A percentile compares a stretch with the other conserved stretches of the same genome.
Conservation (phyloP, 1,140 invertebrate genomes). For the Drosophila subobscura region DNA sequence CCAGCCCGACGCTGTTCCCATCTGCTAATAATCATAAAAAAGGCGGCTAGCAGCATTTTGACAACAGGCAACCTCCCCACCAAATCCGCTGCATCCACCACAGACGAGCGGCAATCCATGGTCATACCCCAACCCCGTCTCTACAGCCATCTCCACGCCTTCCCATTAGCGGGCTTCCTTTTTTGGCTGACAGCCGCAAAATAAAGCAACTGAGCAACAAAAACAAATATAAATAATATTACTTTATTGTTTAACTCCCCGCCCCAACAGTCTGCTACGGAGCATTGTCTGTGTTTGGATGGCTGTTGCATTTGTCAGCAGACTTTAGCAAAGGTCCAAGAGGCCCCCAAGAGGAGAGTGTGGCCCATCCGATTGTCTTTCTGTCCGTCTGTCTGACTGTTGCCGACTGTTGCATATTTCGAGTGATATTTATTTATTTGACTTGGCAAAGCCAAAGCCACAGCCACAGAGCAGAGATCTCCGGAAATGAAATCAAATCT, state of each 20-base stretch:
- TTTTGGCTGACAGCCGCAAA: slow-evolving; percentile 65
- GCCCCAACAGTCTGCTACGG: slow-evolving; percentile 7
- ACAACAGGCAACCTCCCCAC: slow-evolving; percentile 40
- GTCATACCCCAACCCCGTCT: background rate
- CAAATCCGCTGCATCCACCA: slow-evolving; percentile 13
- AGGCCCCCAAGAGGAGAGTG: slow-evolving; percentile 14
- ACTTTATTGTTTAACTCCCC: slow-evolving; percentile 70
- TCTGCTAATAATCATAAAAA: slow-evolving; percentile 79
- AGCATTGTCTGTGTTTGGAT: slow-evolving; percentile 25
- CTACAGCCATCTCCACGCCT: background rate
- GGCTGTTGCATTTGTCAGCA: slow-evolving; percentile 55
- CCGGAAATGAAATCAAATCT: slow-evolving; percentile 11
- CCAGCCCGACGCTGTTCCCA: slow-evolving; percentile 21
- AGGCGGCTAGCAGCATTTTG: slow-evolving; percentile 62
- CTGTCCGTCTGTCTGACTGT: background rate
- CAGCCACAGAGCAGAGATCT: slow-evolving; percentile 21
- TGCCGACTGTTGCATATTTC: slow-evolving; percentile 53
- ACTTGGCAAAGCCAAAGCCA: slow-evolving; percentile 34
- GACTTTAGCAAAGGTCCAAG: background rate
- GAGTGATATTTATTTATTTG: slow-evolving; percentile 58
- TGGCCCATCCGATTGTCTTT: slow-evolving; percentile 3
- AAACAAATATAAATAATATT: slow-evolving; percentile 75
- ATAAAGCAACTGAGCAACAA: slow-evolving; percentile 33
- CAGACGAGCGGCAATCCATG: background rate
- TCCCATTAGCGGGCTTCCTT: slow-evolving; percentile 36